Evolutionary conservation across 2,888 invertebrate species (phyloP).

Genomic region (Caenorhabditis angaria): DNA sequence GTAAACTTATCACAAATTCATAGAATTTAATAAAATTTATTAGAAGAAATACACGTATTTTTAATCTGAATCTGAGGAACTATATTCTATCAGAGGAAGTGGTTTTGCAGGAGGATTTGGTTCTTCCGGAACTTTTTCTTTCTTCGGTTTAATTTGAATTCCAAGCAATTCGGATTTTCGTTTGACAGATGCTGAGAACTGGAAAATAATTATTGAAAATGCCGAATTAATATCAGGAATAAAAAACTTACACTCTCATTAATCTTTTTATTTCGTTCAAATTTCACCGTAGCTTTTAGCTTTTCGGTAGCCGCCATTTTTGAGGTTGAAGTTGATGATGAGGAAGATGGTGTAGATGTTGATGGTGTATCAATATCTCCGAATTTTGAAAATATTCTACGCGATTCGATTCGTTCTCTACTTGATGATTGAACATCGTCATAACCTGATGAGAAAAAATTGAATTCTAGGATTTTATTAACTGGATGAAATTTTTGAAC

Average conservation of each 20-base stretch:
- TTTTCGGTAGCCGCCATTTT: slow-evolving; percentile 18
- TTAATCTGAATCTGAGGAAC: slow-evolving; percentile 12
- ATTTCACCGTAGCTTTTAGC: slow-evolving; percentile 38
- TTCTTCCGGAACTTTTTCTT: neutral
- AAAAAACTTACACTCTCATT: slow-evolving; percentile 12
- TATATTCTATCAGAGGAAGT: neutral
- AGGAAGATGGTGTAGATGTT: slow-evolving; percentile 19
- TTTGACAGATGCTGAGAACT: slow-evolving; percentile 5
- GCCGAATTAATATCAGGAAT: neutral
- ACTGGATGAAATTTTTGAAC: neutral
- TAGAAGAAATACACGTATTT: neutral
- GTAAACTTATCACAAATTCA: slow-evolving; percentile 41
- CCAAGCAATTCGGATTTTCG: neutral
- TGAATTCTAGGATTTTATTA: slow-evolving; percentile 6
- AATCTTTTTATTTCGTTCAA: slow-evolving; percentile 40
- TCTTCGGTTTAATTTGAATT: neutral
- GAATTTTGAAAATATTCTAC: slow-evolving; percentile 44
- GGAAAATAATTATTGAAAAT: neutral
- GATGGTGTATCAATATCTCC: slow-evolving; percentile 16
- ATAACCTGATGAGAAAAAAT: too few relatives aligned
- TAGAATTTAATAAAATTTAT: slow-evolving; percentile 5
- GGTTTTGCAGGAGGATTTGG: neutral
- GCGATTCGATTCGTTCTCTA: slow-evolving; percentile 37
- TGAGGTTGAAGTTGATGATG: slow-evolving; percentile 22
- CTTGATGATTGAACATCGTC: slow-evolving; percentile 46